These are phyloP conservation scores for Mimas tiliae DNA, from an alignment of 2,888 invertebrate genomes.

Conservation along the genomic window DNA sequence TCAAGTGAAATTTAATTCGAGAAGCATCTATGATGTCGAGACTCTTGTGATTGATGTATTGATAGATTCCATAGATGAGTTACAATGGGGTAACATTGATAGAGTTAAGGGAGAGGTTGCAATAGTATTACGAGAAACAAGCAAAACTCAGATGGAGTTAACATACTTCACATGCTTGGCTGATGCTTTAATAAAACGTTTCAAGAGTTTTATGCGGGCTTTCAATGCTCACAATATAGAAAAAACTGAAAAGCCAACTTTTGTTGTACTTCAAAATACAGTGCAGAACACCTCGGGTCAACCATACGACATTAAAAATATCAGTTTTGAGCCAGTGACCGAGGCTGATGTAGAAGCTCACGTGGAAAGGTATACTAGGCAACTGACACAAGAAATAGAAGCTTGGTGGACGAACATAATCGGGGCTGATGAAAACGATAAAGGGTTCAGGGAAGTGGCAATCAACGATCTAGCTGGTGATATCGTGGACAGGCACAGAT, in stretches of 20 bases:
- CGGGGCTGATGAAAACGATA: slow-evolving; percentile 14
- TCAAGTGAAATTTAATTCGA: slow-evolving; percentile 37
- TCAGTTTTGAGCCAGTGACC: slow-evolving; percentile 35
- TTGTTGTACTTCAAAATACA: slow-evolving; percentile 48
- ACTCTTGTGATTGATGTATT: slow-evolving; percentile 53
- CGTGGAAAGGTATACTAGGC: slow-evolving; percentile 45
- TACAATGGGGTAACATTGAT: slow-evolving; percentile 40
- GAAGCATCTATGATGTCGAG: slow-evolving; percentile 46
- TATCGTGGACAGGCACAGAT: slow-evolving; percentile 35
- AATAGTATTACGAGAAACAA: slow-evolving; percentile 43
- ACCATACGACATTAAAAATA: slow-evolving; percentile 32
- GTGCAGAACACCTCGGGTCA: slow-evolving; percentile 29
- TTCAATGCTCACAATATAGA: slow-evolving; percentile 24
- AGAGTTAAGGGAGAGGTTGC: slow-evolving; percentile 48
- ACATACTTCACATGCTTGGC: slow-evolving; percentile 46
- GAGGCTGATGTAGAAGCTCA: slow-evolving; percentile 44
- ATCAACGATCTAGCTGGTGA: slow-evolving; percentile 34
- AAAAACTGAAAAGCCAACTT: slow-evolving; percentile 39
- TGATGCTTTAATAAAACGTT: slow-evolving; percentile 41
- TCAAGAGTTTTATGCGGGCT: slow-evolving; percentile 37
- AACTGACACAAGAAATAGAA: slow-evolving; percentile 56
- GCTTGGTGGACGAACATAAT: slow-evolving; percentile 58
- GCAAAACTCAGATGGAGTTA: slow-evolving; percentile 42
- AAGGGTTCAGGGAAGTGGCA: slow-evolving; percentile 29
- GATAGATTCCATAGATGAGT: slow-evolving; percentile 46